Conservation (phyloP, 2,113 vertebrate genomes). For the Psephotus haematonotus region DNA sequence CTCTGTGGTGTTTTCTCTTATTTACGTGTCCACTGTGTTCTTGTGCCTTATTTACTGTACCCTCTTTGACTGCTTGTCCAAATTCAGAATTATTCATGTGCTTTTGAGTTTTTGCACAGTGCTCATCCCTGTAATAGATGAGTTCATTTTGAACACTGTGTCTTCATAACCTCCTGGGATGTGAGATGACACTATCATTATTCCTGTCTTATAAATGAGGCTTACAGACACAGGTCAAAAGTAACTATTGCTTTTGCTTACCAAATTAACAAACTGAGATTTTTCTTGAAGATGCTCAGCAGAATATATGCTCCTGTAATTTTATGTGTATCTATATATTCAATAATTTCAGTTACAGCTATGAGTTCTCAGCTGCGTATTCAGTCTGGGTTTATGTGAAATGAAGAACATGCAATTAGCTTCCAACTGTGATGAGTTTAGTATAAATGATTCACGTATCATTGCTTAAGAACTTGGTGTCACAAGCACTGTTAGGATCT, state of each 20-base stretch:
- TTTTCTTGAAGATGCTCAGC: neutral
- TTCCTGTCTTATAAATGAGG: neutral
- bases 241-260: neutral
- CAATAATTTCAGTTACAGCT: neutral
- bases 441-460: neutral
- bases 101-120: neutral
- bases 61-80: neutral
- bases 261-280: neutral
- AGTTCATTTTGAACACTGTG: neutral
- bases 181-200: neutral
- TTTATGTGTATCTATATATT: neutral
- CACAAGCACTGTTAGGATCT: neutral
- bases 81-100: neutral
- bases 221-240: neutral
- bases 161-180: neutral
- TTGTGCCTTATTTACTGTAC: neutral
- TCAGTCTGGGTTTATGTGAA: neutral
- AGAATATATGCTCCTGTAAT: neutral
- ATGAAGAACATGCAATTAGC: neutral
- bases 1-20: neutral
- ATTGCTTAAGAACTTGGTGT: neutral
- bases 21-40: neutral
- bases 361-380: neutral
- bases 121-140: neutral
- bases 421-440: neutral